Evolutionary conservation across 2,888 invertebrate genomes (phyloP).

Genomic region (Myopa testacea): DNA sequence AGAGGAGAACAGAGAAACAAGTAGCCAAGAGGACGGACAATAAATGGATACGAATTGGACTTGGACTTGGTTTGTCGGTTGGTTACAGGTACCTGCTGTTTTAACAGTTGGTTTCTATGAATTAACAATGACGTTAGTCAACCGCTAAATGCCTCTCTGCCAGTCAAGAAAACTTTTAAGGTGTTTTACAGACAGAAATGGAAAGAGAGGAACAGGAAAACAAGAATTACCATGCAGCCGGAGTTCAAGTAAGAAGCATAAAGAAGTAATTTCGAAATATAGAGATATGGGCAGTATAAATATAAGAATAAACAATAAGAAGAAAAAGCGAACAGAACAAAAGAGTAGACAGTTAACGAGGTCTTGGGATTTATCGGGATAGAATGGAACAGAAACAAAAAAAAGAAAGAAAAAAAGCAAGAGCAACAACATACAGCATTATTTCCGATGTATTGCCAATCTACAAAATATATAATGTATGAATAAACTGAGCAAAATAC

Average conservation of each 20-base stretch:
- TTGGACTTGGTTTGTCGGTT: neutral
- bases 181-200: neutral
- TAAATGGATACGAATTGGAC: neutral
- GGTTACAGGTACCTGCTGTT: neutral
- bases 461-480: neutral
- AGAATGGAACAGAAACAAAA: neutral
- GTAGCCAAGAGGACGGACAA: neutral
- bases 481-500: slow-evolving; percentile 39
- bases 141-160: slow-evolving; percentile 15
- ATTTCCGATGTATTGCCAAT: slow-evolving; percentile 14
- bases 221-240: neutral
- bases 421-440: neutral
- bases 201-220: neutral
- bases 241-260: neutral
- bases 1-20: neutral
- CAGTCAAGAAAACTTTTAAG: slow-evolving; percentile 14
- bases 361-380: no score
- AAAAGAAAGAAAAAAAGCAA: neutral
- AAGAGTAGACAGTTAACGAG: neutral
- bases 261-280: neutral
- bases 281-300: neutral
- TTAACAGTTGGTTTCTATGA: slow-evolving; percentile 22
- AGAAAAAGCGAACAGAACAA: slow-evolving; percentile 13
- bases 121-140: slow-evolving; percentile 26
- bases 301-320: slow-evolving; percentile 5